A percentile compares a stretch with the other conserved stretches of the same genome.
These are phyloP conservation scores for Grantiella picta DNA, from an alignment of 2,113 vertebrate genomes.

Conservation along the genomic window DNA sequence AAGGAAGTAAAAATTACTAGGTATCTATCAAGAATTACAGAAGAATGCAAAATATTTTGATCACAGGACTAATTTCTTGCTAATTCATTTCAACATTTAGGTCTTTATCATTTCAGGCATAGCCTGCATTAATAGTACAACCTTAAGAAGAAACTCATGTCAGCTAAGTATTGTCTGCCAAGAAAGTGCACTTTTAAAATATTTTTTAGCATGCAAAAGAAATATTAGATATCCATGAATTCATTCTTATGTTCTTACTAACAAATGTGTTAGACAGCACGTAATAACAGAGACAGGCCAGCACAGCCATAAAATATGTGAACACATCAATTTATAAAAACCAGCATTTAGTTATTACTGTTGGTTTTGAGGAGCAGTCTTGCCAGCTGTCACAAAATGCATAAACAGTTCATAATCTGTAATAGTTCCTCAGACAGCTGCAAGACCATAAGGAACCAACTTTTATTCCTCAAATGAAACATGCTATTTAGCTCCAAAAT, in stretches of 20 bases:
- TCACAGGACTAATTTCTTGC: background rate
- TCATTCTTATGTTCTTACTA: background rate
- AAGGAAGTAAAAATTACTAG: background rate
- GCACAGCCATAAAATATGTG: background rate
- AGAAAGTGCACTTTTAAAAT: background rate
- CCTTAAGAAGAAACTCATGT: background rate
- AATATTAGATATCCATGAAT: background rate
- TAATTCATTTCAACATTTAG: background rate
- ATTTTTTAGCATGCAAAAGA: background rate
- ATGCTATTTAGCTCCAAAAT: background rate
- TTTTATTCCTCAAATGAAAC: background rate
- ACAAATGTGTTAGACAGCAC: background rate
- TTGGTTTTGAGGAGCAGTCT: background rate
- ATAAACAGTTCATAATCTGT: conserved; percentile 28
- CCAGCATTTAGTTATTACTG: background rate
- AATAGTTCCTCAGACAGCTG: background rate
- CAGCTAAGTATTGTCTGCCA: background rate
- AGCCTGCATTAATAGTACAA: background rate
- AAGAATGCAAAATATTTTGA: background rate
- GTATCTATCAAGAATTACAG: background rate
- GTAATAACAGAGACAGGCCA: background rate
- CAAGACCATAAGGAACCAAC: background rate
- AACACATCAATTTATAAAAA: background rate
- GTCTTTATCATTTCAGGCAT: background rate
- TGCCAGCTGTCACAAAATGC: conserved; percentile 29